These are phyloP conservation scores for Anguilla pacifica DNA, from an alignment of 2,797 vertebrate genomes.

Conservation along the genomic window DNA sequence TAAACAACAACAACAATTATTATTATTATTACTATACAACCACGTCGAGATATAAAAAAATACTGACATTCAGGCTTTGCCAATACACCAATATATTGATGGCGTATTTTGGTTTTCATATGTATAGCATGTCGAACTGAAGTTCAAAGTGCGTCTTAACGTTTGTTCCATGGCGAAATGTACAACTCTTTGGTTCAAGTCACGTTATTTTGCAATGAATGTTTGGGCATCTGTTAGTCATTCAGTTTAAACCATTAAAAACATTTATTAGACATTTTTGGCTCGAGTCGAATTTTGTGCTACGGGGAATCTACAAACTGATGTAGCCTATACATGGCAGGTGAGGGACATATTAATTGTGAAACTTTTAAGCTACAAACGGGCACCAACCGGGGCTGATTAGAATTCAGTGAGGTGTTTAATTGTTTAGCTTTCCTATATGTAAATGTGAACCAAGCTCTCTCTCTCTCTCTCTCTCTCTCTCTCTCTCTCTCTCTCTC, in stretches of 20 bases:
- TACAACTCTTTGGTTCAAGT: conserved; percentile 27
- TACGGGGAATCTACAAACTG: neutral
- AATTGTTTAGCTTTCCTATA: neutral
- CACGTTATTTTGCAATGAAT: conserved; percentile 5
- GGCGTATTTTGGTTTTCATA: neutral
- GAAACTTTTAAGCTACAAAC: conserved; percentile 5
- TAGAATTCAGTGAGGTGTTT: neutral
- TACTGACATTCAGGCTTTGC: neutral
- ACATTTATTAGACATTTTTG: conserved; percentile 33
- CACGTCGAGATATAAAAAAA: neutral
- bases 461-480: neutral
- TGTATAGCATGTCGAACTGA: neutral
- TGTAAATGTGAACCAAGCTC: neutral
- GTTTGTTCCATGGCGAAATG: conserved; percentile 19
- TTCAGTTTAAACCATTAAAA: conserved; percentile 32
- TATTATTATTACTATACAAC: neutral
- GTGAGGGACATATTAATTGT: neutral
- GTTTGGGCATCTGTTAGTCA: conserved; percentile 27
- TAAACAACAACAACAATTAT: neutral
- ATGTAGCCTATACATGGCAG: neutral
- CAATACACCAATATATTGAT: neutral
- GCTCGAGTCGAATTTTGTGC: conserved; percentile 21
- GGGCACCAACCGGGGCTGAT: neutral
- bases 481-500: neutral
- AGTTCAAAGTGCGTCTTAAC: neutral